These are phyloP conservation scores for Thyatira batis DNA, from an alignment of 2,888 invertebrate species.

Conservation along the genomic window DNA sequence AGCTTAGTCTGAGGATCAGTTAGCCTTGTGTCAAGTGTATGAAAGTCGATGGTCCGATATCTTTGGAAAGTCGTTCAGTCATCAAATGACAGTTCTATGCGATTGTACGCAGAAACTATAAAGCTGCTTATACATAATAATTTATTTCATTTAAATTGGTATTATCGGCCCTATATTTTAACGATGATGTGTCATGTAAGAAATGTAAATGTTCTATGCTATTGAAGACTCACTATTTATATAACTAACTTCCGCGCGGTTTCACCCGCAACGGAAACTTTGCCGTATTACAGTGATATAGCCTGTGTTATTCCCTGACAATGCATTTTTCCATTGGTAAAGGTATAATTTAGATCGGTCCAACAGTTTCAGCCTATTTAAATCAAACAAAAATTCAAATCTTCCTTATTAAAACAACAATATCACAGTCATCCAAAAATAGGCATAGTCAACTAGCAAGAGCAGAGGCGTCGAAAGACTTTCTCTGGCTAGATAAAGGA, in stretches of 20 bases:
- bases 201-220: no score
- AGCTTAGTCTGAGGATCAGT: slow-evolving; percentile 9
- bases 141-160: not conserved
- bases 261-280: no score
- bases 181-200: no score
- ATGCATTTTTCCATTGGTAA: no score
- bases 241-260: no score
- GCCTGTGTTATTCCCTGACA: no score
- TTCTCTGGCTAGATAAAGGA: slow-evolving; percentile 57
- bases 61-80: slow-evolving; percentile 4
- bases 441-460: slow-evolving; percentile 7
- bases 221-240: no score
- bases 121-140: not conserved
- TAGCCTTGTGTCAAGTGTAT: slow-evolving; percentile 2
- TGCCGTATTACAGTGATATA: no score
- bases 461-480: slow-evolving; percentile 49
- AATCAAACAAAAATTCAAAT: no score
- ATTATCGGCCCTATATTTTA: no score
- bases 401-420: not conserved
- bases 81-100: slow-evolving; percentile 3
- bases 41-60: slow-evolving; percentile 1
- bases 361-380: no score
- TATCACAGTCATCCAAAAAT: slow-evolving; percentile 1
- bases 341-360: no score
- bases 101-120: not conserved